Conservation (phyloP, 2,888 invertebrate species). For the Catonia carolina region DNA sequence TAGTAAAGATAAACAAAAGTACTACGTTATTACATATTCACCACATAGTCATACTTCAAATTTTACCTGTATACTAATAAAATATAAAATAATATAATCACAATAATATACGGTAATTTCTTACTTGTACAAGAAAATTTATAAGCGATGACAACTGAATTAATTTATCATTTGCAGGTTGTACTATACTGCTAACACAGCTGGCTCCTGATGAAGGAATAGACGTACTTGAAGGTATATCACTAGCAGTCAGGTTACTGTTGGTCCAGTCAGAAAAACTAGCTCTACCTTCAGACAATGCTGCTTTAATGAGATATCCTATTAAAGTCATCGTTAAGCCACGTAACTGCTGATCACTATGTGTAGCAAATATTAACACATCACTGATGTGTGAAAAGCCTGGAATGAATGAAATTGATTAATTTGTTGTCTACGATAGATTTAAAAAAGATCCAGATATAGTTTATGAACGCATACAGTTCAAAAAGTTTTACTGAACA, state of each 20-base stretch:
- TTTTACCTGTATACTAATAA: too few species aligned
- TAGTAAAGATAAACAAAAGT: too few species aligned
- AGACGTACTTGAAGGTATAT: not conserved
- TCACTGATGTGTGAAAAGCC: constrained; percentile 44
- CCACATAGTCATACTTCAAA: too few species aligned
- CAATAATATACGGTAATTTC: too few species aligned
- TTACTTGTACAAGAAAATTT: constrained; percentile 51
- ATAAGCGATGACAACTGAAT: constrained; percentile 46
- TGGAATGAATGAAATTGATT: constrained; percentile 6
- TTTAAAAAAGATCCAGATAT: too few species aligned
- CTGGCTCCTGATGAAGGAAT: too few species aligned
- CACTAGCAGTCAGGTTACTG: not conserved
- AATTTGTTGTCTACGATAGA: too few species aligned
- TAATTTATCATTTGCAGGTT: constrained; percentile 40
- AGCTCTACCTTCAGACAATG: constrained; percentile 46
- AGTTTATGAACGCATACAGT: too few species aligned
- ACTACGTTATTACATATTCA: too few species aligned
- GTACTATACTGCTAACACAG: too few species aligned
- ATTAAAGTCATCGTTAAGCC: constrained; percentile 63
- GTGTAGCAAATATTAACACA: constrained; percentile 60
- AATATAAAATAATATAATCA: too few species aligned
- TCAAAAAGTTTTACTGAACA: not conserved
- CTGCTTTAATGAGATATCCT: constrained; percentile 58
- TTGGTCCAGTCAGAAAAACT: constrained; percentile 42
- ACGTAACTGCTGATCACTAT: constrained; percentile 75